phyloP scores from a whole-genome alignment of 1,140 invertebrate species.

The Leptinotarsa defecta region DNA sequence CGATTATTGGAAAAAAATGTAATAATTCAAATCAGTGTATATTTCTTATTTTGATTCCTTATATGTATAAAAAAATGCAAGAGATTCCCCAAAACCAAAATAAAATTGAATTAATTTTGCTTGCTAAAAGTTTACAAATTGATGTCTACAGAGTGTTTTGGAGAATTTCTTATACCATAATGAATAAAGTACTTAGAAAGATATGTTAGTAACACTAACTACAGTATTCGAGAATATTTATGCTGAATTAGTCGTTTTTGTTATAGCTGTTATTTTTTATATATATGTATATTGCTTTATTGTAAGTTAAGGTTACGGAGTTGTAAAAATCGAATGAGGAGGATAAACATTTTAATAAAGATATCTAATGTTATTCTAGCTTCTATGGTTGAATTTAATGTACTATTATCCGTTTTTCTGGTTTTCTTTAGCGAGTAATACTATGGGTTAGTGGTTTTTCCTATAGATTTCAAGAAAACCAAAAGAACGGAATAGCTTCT shows the following conservation, averaged over 20 bases:
- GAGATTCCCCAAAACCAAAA: conserved; percentile 9
- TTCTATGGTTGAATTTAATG: conserved; percentile 36
- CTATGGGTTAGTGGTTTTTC: conserved; percentile 49
- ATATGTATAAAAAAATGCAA: neutral
- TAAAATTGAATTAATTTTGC: conserved; percentile 31
- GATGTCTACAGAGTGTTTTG: neutral
- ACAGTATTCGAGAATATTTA: conserved; percentile 37
- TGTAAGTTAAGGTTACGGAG: conserved; percentile 49
- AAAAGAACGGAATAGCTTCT: conserved; percentile 18
- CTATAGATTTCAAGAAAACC: conserved; percentile 27
- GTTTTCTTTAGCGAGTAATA: conserved; percentile 14
- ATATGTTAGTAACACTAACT: conserved; percentile 39
- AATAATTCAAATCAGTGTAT: conserved; percentile 26
- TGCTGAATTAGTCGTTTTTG: conserved; percentile 42
- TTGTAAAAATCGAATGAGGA: conserved; percentile 49
- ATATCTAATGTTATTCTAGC: conserved; percentile 41
- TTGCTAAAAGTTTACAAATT: conserved; percentile 28
- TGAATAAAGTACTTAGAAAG: conserved; percentile 44
- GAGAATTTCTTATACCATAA: conserved; percentile 24
- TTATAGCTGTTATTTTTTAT: conserved; percentile 51
- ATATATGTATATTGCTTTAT: conserved; percentile 45
- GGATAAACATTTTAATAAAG: conserved; percentile 34
- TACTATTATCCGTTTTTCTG: conserved; percentile 14
- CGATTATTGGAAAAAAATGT: conserved; percentile 4
- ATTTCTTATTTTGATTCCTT: conserved; percentile 26